Evolutionary conservation across 1,140 invertebrate genomes (phyloP).

Genomic region (Platyscapa corneri): DNA sequence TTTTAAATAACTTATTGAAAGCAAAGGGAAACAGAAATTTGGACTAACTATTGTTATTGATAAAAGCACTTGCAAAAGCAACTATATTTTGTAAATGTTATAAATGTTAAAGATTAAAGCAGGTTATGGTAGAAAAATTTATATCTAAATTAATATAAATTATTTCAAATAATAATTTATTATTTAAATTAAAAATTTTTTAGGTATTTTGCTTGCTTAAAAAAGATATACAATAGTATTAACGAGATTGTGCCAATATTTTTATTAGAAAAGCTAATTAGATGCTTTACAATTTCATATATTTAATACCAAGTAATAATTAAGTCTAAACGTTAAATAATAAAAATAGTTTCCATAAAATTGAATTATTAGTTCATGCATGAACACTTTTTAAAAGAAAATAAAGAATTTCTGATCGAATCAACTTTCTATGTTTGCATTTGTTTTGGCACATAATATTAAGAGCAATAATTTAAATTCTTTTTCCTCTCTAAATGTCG

Average conservation of each 20-base stretch:
- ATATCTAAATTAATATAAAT: slow-evolving; percentile 6
- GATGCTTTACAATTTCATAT: neutral
- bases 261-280: neutral
- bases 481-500: slow-evolving; percentile 10
- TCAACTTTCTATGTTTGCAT: slow-evolving; percentile 57
- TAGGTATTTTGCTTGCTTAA: slow-evolving; percentile 14
- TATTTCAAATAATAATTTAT: neutral
- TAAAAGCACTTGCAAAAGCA: slow-evolving; percentile 30
- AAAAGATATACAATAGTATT: slow-evolving; percentile 12
- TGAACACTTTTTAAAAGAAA: slow-evolving; percentile 27
- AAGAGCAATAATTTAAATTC: slow-evolving; percentile 51
- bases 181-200: slow-evolving; percentile 6
- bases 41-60: slow-evolving; percentile 23
- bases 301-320: neutral
- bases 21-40: slow-evolving; percentile 5
- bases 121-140: slow-evolving; percentile 18
- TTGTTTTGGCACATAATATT: slow-evolving; percentile 57
- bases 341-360: neutral
- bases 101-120: slow-evolving; percentile 13
- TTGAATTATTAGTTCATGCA: slow-evolving; percentile 12
- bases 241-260: neutral
- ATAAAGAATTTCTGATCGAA: slow-evolving; percentile 52
- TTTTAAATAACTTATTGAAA: slow-evolving; percentile 16
- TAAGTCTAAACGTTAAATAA: neutral
- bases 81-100: slow-evolving; percentile 16